These are phyloP conservation scores for Eleutherodactylus coqui DNA, from an alignment of 2,797 vertebrate species.

Conservation along the genomic window DNA sequence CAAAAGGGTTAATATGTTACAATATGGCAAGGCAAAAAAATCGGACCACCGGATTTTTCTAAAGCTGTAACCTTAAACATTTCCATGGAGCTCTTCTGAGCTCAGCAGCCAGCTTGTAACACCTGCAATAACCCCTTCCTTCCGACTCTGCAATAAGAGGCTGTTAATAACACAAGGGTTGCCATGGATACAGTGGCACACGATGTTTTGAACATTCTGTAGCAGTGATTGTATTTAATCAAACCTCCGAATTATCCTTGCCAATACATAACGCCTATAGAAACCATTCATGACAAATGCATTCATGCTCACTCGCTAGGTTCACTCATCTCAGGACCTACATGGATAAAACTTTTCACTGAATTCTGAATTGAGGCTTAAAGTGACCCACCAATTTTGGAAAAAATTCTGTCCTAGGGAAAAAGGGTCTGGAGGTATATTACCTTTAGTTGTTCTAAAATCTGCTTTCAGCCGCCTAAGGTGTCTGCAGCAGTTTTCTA, in stretches of 20 bases:
- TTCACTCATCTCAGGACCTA: slow-evolving; percentile 22
- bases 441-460: no score
- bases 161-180: slow-evolving; percentile 48
- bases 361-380: neutral
- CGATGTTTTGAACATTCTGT: slow-evolving; percentile 45
- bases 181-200: slow-evolving; percentile 52
- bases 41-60: neutral
- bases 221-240: slow-evolving; percentile 47
- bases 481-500: no score
- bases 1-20: neutral
- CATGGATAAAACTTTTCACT: neutral
- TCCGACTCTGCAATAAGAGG: slow-evolving; percentile 37
- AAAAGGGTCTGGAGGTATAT: no score
- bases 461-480: no score
- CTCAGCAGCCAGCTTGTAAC: slow-evolving; percentile 9
- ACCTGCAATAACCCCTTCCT: slow-evolving; percentile 42
- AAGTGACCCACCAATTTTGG: no score
- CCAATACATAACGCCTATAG: slow-evolving; percentile 40
- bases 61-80: slow-evolving; percentile 13
- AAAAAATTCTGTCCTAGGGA: no score
- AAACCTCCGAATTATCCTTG: slow-evolving; percentile 41
- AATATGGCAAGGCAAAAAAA: neutral
- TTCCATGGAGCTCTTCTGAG: neutral
- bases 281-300: slow-evolving; percentile 33
- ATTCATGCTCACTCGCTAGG: slow-evolving; percentile 7